Evolutionary conservation across 1,140 invertebrate species (phyloP), one percentile per base, ranked within the genome.

Genomic region (Gerris buenoi): DNA sequence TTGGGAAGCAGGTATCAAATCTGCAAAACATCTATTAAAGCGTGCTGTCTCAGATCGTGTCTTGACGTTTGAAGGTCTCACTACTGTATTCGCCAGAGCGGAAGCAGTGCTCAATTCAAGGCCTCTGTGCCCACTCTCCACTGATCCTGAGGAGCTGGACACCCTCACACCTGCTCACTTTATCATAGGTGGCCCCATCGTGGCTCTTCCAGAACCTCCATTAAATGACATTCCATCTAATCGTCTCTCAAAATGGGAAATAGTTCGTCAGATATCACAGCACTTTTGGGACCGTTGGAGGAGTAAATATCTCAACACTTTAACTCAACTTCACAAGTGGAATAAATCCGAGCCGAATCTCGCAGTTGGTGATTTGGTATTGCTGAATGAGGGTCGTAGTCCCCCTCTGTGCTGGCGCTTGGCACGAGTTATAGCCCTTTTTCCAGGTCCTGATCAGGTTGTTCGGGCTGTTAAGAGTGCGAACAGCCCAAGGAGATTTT

Each of bases 1-100:
- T 27, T 79, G 77, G 73, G 79, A 81, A 69, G 71, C 73, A 3
- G 75, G 70, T 0, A 73, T 81, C 0, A 77, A 76, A 70, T 71
- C 70, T n/a, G 70, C 74, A 13, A 80, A 80, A 67, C 68, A 69
- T 58, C 76, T 76, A 65, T 67, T 79, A 2, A 65, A 27, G 15
- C 58, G 64, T 0, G 63, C 73, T 0, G 46, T 71, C 13, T 68
- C 68, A 5, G 57, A 71, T 26, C 22, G 25, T 5, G 18, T 64
- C n/a, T 65, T 72, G 10, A 73, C 67, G 0, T 72, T 68, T 2
- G 64, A 69, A 13, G 66, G 74, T 59, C 23, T 71, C 3, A 65
- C 27, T 13, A 74, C 73, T 15, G 25, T 72, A 27, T 67, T 73
- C 10, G 28, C 56, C 2, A 64, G 68, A 63, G 66, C 72, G 22